Evolutionary conservation across 1,140 invertebrate species (phyloP).

Genomic region (Anastatus disparis): DNA sequence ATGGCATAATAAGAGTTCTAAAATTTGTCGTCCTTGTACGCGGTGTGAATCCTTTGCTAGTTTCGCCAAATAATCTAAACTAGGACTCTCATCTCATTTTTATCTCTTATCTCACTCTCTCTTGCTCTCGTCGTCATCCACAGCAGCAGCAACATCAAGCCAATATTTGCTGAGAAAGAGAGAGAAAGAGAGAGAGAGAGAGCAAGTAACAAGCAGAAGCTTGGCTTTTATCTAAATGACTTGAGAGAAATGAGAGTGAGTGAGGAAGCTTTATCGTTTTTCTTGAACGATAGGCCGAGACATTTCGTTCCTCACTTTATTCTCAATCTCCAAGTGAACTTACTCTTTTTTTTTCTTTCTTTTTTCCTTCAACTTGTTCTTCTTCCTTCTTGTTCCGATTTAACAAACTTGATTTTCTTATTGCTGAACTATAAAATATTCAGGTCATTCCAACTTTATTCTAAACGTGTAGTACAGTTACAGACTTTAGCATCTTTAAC

Average conservation of each 20-base stretch:
- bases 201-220: conserved; percentile 41
- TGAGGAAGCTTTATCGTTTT: conserved; percentile 49
- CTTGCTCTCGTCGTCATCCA: too few relatives aligned
- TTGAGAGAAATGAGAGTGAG: too few relatives aligned
- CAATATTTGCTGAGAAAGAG: too few relatives aligned
- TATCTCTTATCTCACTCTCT: too few relatives aligned
- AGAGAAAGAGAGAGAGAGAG: too few relatives aligned
- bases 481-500: too few relatives aligned
- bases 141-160: too few relatives aligned
- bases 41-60: neutral
- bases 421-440: neutral
- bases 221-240: conserved; percentile 58
- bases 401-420: neutral
- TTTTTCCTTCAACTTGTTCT: neutral
- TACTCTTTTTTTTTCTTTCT: neutral
- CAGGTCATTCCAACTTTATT: neutral
- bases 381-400: neutral
- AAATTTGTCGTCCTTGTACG: too few relatives aligned
- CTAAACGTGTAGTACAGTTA: too few relatives aligned
- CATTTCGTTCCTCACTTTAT: too few relatives aligned
- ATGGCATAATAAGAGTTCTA: too few relatives aligned
- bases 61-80: conserved; percentile 26
- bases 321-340: neutral
- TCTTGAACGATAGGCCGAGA: conserved; percentile 9
- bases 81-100: too few relatives aligned